Evolutionary conservation across 2,113 vertebrate genomes (phyloP).

Genomic region (Ceuthmochares aereus): DNA sequence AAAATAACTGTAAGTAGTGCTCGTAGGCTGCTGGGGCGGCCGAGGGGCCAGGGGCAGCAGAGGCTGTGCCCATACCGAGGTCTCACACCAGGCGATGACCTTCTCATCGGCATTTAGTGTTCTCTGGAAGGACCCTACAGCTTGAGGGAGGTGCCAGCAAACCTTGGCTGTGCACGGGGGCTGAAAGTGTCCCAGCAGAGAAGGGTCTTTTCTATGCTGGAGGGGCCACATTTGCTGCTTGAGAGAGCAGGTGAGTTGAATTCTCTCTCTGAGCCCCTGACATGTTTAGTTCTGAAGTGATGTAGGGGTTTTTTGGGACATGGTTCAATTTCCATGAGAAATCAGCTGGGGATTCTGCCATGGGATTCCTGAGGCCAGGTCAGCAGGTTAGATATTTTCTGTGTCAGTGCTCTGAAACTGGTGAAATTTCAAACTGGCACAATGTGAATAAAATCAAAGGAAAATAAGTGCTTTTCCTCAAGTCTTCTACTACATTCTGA

Average conservation of each 20-base stretch:
- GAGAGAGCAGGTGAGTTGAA: neutral
- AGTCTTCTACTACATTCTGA: neutral
- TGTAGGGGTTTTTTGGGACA: neutral
- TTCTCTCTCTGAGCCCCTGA: neutral
- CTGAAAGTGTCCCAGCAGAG: too few relatives aligned
- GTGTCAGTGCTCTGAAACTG: neutral
- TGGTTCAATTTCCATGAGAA: neutral
- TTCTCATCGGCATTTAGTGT: neutral
- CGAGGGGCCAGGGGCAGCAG: neutral
- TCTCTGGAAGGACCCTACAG: neutral
- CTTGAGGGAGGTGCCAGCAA: neutral
- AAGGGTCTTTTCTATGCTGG: neutral
- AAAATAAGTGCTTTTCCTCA: neutral
- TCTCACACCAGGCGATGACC: accelerated
- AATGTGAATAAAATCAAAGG: neutral
- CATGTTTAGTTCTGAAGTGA: neutral
- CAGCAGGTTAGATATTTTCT: neutral
- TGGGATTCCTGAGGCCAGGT: neutral
- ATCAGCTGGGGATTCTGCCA: neutral
- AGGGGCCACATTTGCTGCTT: neutral
- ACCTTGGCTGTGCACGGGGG: neutral
- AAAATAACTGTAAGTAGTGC: neutral
- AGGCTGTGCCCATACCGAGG: accelerated
- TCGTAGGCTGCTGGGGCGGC: neutral
- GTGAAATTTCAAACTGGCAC: neutral